Evolutionary conservation across 1,140 invertebrate species (phyloP), one percentile per base, ranked within the genome.

Genomic region (Druon quercuslanigerum): DNA sequence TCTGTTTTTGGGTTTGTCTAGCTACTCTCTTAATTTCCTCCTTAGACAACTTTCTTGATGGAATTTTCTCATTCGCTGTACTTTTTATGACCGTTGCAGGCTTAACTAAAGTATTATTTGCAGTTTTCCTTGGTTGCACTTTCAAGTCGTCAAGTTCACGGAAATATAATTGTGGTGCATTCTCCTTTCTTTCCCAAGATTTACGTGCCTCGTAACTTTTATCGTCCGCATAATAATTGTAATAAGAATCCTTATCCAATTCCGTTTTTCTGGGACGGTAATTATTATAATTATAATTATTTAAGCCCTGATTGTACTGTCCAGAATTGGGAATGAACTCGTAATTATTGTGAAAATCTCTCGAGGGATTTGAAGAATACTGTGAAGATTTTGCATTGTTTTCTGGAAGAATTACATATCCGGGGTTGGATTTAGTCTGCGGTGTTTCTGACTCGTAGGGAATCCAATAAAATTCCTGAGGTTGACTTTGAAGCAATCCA

Each of bases 1-100:
- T 90, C 54, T 88, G 78, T 70, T 83, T 89, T 66, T 87, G 84
- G 51, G 87, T 80, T 79, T 89, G 86, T 19, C 88, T 86, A 4
- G 84, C 83, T 0, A 87, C 80, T 71, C 87, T 87, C 71, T 87
- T 82, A 46, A 72, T 82, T 50, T 85, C 80, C 56, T 80, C 80
- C 66, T 40, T 20, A 6, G 79, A 79, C 72, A 81, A 81, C 71
- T 78, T 79, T 50, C 75, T 75, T 56, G 79, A 80, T 76, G 78
- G 50, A 33, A 81, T 84, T 84, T 82, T 76, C 71, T 79, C 81
- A 74, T 79, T 77, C 78, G 81, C 74, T 50, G 73, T 78, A 50
- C 79, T 78, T 52, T 82, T 75, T 12, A 81, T 75, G 20, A 80
- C 72, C 71, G 56, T 50, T 19, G 71, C 66, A 57, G 78, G 75